Conservation (phyloP, 2,888 invertebrate species). For the Acanthoscelides obtectus region DNA sequence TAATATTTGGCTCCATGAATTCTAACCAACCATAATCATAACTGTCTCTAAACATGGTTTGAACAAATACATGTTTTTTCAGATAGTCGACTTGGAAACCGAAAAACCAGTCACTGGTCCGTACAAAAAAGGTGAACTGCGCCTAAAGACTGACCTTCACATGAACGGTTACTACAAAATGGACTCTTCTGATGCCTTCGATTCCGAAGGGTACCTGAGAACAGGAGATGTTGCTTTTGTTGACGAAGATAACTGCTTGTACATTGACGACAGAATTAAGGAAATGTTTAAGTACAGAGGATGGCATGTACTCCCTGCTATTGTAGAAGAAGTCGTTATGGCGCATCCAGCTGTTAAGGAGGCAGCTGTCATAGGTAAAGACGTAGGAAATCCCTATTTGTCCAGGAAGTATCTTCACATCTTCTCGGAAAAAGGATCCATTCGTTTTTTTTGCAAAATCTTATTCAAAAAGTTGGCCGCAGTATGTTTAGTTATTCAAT, state of each 20-base stretch:
- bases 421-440: too few species aligned
- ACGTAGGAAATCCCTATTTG: too few species aligned
- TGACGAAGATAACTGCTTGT: conserved; percentile 47
- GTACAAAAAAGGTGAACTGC: conserved; percentile 50
- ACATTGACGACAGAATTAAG: conserved; percentile 48
- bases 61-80: too few species aligned
- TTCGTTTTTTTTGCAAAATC: too few species aligned
- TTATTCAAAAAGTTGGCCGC: too few species aligned
- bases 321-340: conserved; percentile 66
- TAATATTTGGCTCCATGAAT: too few species aligned
- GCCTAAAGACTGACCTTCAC: conserved; percentile 42
- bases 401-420: too few species aligned
- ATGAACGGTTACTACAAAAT: conserved; percentile 49
- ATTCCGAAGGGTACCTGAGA: conserved; percentile 48
- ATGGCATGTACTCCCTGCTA: conserved; percentile 66
- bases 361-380: conserved; percentile 64
- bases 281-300: conserved; percentile 49
- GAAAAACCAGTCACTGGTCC: conserved; percentile 45
- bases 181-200: conserved; percentile 43
- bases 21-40: too few species aligned
- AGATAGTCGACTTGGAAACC: conserved; percentile 50
- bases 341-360: conserved; percentile 68
- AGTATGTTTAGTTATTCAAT: too few species aligned
- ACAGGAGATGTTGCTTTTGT: conserved; percentile 51
- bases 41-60: too few species aligned